A percentile compares a stretch with the other conserved stretches of the same genome.
phyloP scores from a whole-genome alignment of 2,888 invertebrate species.

The Ophion ventricosus region DNA sequence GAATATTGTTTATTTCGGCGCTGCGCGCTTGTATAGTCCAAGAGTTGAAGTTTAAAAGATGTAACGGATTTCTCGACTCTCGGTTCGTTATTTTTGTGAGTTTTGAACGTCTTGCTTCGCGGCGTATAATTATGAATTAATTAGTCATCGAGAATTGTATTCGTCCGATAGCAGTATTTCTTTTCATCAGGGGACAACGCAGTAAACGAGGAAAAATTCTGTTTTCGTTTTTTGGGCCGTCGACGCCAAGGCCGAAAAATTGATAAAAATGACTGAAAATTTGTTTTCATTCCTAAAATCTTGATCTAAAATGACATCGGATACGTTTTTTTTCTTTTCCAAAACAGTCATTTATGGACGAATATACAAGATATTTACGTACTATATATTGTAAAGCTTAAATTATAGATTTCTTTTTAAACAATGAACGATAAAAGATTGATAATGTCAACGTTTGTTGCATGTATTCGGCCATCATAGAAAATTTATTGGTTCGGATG shows the following conservation, averaged over 20 bases:
- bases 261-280: neutral
- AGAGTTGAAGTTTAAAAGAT: neutral
- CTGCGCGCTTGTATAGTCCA: conserved; percentile 3
- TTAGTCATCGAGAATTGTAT: neutral
- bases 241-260: neutral
- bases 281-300: neutral
- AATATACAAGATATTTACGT: no score
- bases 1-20: conserved; percentile 2
- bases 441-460: neutral
- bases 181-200: conserved; percentile 10
- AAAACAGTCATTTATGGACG: neutral
- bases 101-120: neutral
- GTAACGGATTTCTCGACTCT: neutral
- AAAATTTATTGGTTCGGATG: neutral
- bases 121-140: neutral
- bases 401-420: neutral
- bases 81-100: neutral
- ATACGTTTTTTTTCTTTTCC: neutral
- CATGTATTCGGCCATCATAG: neutral
- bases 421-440: neutral
- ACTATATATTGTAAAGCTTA: neutral
- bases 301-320: neutral
- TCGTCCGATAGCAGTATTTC: conserved; percentile 1
- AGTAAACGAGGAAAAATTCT: neutral
- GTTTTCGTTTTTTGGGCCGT: conserved; percentile 1